phyloP scores from a whole-genome alignment of 2,797 vertebrate genomes.

The Gallinago nigripennis region DNA sequence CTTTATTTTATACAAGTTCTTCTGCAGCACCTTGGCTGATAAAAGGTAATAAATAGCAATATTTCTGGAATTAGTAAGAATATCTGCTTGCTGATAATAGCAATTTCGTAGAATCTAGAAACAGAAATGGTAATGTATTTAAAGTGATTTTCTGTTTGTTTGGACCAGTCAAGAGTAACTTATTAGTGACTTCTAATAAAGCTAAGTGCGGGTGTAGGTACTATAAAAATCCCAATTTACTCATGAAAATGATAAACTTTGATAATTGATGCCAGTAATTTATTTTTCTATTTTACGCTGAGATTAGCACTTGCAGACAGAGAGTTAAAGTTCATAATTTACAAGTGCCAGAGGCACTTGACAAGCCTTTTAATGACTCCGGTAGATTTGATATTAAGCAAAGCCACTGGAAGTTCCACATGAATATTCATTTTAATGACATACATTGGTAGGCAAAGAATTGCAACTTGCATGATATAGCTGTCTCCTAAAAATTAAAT shows the following conservation, averaged over 20 bases:
- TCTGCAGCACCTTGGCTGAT: background rate
- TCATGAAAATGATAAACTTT: slow-evolving; percentile 41
- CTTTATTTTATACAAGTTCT: background rate
- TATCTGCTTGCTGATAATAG: background rate
- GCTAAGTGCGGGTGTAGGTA: background rate
- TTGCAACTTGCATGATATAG: slow-evolving; percentile 24
- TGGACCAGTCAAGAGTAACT: background rate
- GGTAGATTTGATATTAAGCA: slow-evolving; percentile 31
- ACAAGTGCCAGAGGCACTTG: slow-evolving; percentile 25
- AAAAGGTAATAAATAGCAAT: background rate
- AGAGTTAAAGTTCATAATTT: slow-evolving; percentile 52
- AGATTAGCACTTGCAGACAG: slow-evolving; percentile 29
- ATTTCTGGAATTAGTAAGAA: background rate
- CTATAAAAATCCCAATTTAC: slow-evolving; percentile 23
- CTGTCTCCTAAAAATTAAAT: slow-evolving; percentile 48
- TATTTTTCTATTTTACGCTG: slow-evolving; percentile 45
- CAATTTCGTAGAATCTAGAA: background rate
- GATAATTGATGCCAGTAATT: slow-evolving; percentile 51
- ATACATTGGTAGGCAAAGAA: slow-evolving; percentile 7
- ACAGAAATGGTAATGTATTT: background rate
- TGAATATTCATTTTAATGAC: slow-evolving; percentile 67
- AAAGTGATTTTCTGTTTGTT: slow-evolving; percentile 35
- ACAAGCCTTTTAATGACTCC: slow-evolving; percentile 64
- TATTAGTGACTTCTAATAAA: background rate
- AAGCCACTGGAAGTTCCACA: slow-evolving; percentile 9